Base-by-base conservation (phyloP, 2,113 vertebrate species). In the Delphinus delphis region DNA sequence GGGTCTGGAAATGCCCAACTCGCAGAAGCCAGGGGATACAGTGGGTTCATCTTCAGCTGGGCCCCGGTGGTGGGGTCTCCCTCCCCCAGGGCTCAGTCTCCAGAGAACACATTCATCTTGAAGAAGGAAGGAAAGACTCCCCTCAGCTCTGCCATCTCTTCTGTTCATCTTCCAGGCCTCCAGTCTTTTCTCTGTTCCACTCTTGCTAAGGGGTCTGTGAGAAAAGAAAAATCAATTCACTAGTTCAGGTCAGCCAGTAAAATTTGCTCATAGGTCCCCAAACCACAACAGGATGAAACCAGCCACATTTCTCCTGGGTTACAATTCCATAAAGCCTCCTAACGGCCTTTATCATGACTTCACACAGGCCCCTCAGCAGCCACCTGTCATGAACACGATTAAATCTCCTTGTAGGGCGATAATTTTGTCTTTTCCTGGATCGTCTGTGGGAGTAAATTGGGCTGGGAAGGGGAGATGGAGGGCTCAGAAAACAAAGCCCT, bases 271-370 rank as follows among this genome's bases (percentile, higher is more conserved):
- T 79, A 62, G 47, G 50, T 63, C 76, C 36, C 86, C 53, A 71
- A 93, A 60, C 85, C 58, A 84, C 23, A 60, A 23, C 47, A 26
- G 4, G 41, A 82, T 80, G 71, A 67, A 79, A 58, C n/a, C 18
- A 58, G 31, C 33, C 55, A 50, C 60, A 67, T 92, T 83, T 87
- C 63, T 87, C 41, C 67, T 6, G 1, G 33, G 58, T 85, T 93
- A 62, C 14, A 63, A 65, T 96, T 89, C 87, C 88, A 77, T 88
- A 90, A 90, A 90, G 83, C 65, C 96, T 77, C 74, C 87, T 93
- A 80, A 93, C 93, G 83, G 55, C 93, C 77, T 96, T 85, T 85
- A 91, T 95, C 97, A 93, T 86, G 74, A 93, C 96, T 88, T 95
- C 88, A 81, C 9, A 10, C 15, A 25, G n/a, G 31, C 62, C 83